Evolutionary conservation across 2,113 vertebrate species (phyloP), one percentile per base, ranked within the genome.

Genomic region (Piprites chloris): DNA sequence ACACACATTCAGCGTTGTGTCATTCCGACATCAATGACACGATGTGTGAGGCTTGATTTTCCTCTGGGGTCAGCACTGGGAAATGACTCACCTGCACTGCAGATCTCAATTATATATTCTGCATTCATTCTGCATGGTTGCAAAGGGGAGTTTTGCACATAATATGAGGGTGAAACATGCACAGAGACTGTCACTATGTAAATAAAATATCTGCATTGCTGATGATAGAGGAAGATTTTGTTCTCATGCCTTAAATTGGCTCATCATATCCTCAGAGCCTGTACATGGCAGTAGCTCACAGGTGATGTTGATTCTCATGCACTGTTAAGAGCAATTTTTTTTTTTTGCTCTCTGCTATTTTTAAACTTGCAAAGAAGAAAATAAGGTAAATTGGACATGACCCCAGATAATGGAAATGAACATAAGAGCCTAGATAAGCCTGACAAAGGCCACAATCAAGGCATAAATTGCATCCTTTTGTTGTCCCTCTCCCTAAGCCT

Each of bases 371-470:
- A 87, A 93, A 89, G 73, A 93, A 94, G 83, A 96, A 96, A 95
- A 95, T 85, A 93, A 94, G 90, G 76, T 89, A 96, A 96, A 96
- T 93, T 92, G 78, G 79, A 95, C 86, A 73, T 62, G 90, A 94
- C 86, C 95, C 67, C 44, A 77, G 88, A 91, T 78, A 79, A 84
- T 77, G 53, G 75, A 96, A 96, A 93, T 80, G 81, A 93, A 44
- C 71, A 26, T 87, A 96, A 95, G 83, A 96, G 79, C 65, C 86
- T 69, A 66, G 66, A 75, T 75, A 87, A 97, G 75, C 72, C 85
- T 52, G 62, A 96, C 74, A 97, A 96, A 95, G 95, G 80, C 83
- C 86, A 96, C 89, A 96, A 96, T 96, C 93, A 97, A 96, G 87
- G 52, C 84, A 95, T 27, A 96, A 92, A 97, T 94, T 92, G 46